A percentile compares a stretch with the other conserved stretches of the same genome.
Conservation (phyloP, 2,797 vertebrate genomes). For the Halcyon leucocephala region DNA sequence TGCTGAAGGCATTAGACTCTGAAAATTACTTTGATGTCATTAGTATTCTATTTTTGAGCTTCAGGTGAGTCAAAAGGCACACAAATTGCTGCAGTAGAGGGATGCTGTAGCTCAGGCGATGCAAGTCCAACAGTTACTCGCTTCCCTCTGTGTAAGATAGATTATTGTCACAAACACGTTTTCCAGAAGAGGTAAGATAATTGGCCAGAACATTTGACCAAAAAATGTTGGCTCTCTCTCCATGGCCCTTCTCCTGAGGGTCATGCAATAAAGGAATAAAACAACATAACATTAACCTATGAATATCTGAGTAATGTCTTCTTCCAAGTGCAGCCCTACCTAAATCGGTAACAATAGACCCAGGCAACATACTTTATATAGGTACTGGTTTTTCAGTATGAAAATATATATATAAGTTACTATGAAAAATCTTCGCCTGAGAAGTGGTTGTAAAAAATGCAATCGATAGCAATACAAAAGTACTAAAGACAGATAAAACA, state of each 20-base stretch:
- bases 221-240: background rate
- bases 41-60: background rate
- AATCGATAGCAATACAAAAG: background rate
- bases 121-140: background rate
- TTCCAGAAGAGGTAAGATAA: background rate
- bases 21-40: background rate
- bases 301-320: background rate
- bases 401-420: background rate
- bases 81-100: background rate
- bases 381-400: background rate
- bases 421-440: background rate
- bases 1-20: background rate
- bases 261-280: background rate
- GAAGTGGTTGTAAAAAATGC: background rate
- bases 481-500: background rate
- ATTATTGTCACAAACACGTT: background rate
- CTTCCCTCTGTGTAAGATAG: background rate
- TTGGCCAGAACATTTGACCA: background rate
- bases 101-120: background rate
- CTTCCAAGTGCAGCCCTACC: background rate
- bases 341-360: background rate
- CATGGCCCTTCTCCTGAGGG: no score
- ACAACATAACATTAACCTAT: background rate
- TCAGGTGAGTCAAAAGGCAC: background rate
- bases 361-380: background rate